A percentile compares a stretch with the other conserved stretches of the same genome.
Evolutionary conservation across 2,888 invertebrate genomes (phyloP).

Genomic region (Pollenia amentaria): DNA sequence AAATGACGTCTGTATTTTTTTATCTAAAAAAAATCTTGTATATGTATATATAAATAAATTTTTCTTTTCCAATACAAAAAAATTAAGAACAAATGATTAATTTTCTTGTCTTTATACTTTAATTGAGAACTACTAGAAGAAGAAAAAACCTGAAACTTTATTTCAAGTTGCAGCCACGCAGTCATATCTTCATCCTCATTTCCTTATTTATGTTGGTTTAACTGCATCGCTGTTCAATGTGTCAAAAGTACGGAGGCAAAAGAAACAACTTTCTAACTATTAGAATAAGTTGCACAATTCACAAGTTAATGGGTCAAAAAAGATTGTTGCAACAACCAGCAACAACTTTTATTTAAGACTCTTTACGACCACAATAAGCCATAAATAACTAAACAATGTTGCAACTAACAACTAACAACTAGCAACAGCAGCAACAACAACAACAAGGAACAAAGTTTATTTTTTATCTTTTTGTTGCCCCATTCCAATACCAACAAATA

Average conservation of each 20-base stretch:
- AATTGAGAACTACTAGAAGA: background rate
- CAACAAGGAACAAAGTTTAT: conserved; percentile 44
- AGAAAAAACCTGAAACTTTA: background rate
- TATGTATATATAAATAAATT: too few species aligned
- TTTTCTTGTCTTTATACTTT: conserved; percentile 28
- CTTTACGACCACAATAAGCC: conserved; percentile 49
- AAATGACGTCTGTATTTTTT: too few species aligned
- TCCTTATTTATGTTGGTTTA: conserved; percentile 6
- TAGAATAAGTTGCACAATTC: conserved; percentile 62
- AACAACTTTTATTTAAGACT: conserved; percentile 31
- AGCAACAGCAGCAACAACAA: conserved; percentile 23
- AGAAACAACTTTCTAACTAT: conserved; percentile 59
- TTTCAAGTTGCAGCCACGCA: conserved; percentile 6
- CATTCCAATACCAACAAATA: conserved; percentile 44
- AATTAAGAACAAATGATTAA: background rate
- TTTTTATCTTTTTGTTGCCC: conserved; percentile 27
- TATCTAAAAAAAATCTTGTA: too few species aligned
- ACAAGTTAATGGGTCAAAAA: conserved; percentile 57
- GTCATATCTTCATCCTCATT: conserved; percentile 8
- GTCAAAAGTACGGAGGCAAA: conserved; percentile 42
- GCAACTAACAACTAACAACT: conserved; percentile 29
- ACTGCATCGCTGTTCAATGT: conserved; percentile 26
- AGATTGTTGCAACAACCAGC: conserved; percentile 37
- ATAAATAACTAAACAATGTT: conserved; percentile 61
- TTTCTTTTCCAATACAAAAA: too few species aligned